phyloP scores from a whole-genome alignment of 2,797 vertebrate species.

The Euphonia xanthogaster region DNA sequence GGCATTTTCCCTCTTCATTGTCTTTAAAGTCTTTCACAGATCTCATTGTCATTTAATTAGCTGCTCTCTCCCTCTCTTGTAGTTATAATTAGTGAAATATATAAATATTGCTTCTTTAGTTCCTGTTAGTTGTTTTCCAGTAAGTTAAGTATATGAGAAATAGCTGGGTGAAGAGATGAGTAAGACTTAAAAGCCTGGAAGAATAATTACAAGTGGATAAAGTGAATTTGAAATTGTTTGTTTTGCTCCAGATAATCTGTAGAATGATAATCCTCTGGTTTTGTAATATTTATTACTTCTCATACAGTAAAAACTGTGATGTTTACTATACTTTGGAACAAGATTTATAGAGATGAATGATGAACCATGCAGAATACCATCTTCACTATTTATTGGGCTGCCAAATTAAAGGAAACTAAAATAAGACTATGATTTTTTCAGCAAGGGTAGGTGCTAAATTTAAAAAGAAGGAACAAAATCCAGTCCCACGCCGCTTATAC shows the following conservation, averaged over 20 bases:
- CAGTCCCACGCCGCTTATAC: background rate
- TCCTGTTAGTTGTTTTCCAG: background rate
- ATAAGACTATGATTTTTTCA: background rate
- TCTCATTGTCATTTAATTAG: slow-evolving; percentile 41
- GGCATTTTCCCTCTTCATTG: background rate
- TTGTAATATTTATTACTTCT: slow-evolving; percentile 49
- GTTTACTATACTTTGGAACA: slow-evolving; percentile 35
- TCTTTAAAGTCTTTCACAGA: slow-evolving; percentile 24
- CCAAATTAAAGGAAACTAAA: slow-evolving; percentile 26
- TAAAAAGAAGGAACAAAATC: background rate
- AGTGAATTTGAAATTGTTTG: slow-evolving; percentile 26
- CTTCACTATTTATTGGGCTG: background rate
- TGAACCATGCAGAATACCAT: slow-evolving; percentile 18
- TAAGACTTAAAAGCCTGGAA: slow-evolving; percentile 3
- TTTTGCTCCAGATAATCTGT: background rate
- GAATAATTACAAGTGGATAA: slow-evolving; percentile 35
- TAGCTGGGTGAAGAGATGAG: background rate
- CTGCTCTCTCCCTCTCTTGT: background rate
- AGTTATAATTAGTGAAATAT: background rate
- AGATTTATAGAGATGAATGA: slow-evolving; percentile 24
- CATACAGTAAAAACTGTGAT: slow-evolving; percentile 3
- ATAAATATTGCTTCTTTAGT: background rate
- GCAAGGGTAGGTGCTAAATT: background rate
- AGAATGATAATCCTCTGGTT: slow-evolving; percentile 7
- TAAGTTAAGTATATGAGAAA: background rate